Conservation (phyloP, 37 sponge, comb jelly and placozoan species). For the Aplysina aerophoba region DNA sequence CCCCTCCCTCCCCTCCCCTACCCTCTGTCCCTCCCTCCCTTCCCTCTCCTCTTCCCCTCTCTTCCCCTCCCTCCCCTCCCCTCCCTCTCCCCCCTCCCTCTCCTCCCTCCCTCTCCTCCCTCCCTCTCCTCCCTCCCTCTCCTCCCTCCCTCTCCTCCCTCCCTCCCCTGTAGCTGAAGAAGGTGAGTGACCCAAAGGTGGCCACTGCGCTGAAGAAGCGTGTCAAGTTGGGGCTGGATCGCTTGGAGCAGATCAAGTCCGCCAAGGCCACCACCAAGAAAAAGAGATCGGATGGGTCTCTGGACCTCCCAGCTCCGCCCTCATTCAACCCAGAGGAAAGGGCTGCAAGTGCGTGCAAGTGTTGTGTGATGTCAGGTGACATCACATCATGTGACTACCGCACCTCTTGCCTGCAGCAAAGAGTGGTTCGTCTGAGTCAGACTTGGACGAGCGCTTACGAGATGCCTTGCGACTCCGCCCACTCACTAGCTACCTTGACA, state of each 20-base stretch:
- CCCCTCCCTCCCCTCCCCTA: not conserved
- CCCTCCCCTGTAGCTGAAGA: conserved; percentile 4
- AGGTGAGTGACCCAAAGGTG: not conserved
- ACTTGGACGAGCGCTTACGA: not conserved
- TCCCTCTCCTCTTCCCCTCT: not conserved
- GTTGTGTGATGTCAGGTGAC: not conserved
- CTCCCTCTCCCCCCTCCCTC: not conserved
- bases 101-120: not conserved
- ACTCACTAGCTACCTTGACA: conserved; percentile 67
- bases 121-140: not conserved
- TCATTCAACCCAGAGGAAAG: not conserved
- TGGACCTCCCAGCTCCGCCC: conserved; percentile 19
- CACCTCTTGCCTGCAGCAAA: not conserved
- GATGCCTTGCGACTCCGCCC: conserved; percentile 36
- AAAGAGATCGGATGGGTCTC: not conserved
- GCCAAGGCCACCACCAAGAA: not conserved
- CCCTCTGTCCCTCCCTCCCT: conserved; percentile 21
- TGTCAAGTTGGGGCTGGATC: conserved; percentile 30
- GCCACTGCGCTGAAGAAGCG: not conserved
- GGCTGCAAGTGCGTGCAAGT: not conserved
- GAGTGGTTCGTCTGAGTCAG: not conserved
- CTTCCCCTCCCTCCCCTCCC: not conserved
- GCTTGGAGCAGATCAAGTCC: conserved; percentile 58
- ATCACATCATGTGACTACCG: not conserved
- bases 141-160: not conserved